Evolutionary conservation across 2,113 vertebrate genomes (phyloP).

Genomic region (Eulemur macaco): DNA sequence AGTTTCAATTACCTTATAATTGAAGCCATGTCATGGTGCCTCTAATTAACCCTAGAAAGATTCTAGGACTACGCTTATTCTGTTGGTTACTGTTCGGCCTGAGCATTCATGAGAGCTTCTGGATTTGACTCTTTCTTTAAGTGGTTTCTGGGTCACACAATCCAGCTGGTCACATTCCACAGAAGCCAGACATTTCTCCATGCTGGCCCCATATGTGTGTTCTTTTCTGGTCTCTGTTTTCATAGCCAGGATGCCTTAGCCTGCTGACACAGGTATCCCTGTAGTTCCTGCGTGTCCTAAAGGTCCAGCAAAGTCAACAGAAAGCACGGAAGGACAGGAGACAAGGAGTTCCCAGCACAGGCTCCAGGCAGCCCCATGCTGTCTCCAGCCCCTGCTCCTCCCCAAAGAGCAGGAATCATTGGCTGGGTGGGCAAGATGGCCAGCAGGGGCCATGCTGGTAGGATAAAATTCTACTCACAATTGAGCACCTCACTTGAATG

Average conservation of each 20-base stretch:
- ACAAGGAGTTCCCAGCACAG: background rate
- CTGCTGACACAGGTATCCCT: background rate
- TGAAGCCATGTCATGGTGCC: background rate
- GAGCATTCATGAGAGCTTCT: background rate
- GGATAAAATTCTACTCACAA: background rate
- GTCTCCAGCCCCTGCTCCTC: background rate
- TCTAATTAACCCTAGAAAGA: background rate
- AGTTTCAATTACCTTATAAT: conserved; percentile 4
- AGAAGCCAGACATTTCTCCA: conserved; percentile 1
- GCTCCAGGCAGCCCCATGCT: background rate
- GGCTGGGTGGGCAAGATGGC: background rate
- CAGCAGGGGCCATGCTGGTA: background rate
- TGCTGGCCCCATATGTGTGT: background rate
- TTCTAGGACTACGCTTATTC: background rate
- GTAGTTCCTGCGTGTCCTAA: background rate
- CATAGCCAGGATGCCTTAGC: background rate
- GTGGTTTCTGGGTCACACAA: background rate
- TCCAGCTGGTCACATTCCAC: background rate
- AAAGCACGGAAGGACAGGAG: background rate
- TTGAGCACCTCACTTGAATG: background rate
- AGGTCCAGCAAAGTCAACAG: background rate
- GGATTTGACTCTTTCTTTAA: background rate
- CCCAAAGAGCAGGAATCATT: background rate
- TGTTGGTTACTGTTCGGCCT: background rate
- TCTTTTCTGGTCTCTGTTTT: conserved; percentile 15